Evolutionary conservation across 2,113 vertebrate species (phyloP).

Genomic region (Trochalopteron elliotii): DNA sequence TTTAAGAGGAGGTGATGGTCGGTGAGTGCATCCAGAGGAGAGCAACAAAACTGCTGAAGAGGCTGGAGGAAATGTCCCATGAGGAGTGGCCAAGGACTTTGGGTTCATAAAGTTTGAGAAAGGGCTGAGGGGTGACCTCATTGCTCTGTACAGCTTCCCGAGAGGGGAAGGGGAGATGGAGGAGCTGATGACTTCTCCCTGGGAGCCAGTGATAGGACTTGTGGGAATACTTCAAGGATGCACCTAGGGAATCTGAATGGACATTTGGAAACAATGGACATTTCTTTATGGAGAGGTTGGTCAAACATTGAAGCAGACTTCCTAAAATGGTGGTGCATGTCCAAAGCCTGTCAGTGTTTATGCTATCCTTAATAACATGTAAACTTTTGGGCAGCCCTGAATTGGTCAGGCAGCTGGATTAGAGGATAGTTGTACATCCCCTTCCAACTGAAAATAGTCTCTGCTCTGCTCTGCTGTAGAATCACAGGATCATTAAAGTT

Average conservation of each 20-base stretch:
- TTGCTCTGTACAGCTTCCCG: not conserved
- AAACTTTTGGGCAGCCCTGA: not conserved
- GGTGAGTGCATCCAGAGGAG: not conserved
- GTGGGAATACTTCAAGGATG: not conserved
- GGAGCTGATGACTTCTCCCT: not conserved
- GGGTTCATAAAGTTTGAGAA: not conserved
- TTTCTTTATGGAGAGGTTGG: not conserved
- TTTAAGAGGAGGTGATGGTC: not conserved
- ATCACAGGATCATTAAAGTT: not conserved
- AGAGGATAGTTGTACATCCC: not conserved
- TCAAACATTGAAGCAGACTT: not conserved
- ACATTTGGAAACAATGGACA: not conserved
- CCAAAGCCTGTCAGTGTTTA: not conserved
- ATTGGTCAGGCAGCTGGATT: not conserved
- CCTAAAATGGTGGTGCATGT: not conserved
- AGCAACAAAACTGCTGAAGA: not conserved
- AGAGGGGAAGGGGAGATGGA: not conserved
- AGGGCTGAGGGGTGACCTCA: not conserved
- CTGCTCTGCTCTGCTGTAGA: not conserved
- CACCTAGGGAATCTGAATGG: not conserved
- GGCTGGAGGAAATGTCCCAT: not conserved
- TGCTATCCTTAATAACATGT: not conserved
- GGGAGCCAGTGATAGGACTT: not conserved
- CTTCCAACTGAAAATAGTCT: not conserved
- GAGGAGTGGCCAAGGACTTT: not conserved